Percentiles rank a stretch among this genome's conserved stretches.
Evolutionary conservation across 2,797 vertebrate species (phyloP).

Genomic region (Paguma larvata): DNA sequence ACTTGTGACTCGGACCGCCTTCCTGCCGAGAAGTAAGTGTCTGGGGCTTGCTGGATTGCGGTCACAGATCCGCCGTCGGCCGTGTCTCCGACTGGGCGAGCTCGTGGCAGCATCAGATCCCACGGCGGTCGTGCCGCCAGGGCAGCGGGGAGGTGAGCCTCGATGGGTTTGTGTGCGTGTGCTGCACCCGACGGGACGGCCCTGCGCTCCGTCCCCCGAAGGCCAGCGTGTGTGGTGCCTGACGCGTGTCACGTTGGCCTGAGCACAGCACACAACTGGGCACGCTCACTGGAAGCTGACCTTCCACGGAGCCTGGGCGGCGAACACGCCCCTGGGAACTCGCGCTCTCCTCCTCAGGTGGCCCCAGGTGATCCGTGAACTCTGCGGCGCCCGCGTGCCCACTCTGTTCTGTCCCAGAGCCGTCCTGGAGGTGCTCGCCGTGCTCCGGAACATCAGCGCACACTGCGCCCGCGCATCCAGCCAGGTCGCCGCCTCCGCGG

Average conservation of each 20-base stretch:
- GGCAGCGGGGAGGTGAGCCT: background rate
- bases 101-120: background rate
- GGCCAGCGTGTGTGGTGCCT: accelerated
- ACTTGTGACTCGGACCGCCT: background rate
- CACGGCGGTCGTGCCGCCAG: background rate
- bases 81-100: background rate
- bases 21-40: slow-evolving; percentile 84
- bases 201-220: background rate
- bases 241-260: background rate
- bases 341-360: slow-evolving; percentile 78
- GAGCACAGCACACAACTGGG: accelerated
- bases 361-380: slow-evolving; percentile 70
- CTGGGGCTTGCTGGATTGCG: background rate
- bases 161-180: background rate
- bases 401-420: slow-evolving; percentile 85
- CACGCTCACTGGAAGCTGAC: background rate
- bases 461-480: slow-evolving; percentile 83
- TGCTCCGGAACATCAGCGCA: slow-evolving; percentile 84
- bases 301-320: background rate
- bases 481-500: slow-evolving; percentile 82
- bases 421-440: slow-evolving; percentile 83
- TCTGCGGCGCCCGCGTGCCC: slow-evolving; percentile 68
- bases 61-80: accelerated
- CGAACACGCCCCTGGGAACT: background rate
- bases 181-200: background rate